Base-by-base conservation (phyloP, 2,113 vertebrate species). In the Oryzias celebensis region DNA sequence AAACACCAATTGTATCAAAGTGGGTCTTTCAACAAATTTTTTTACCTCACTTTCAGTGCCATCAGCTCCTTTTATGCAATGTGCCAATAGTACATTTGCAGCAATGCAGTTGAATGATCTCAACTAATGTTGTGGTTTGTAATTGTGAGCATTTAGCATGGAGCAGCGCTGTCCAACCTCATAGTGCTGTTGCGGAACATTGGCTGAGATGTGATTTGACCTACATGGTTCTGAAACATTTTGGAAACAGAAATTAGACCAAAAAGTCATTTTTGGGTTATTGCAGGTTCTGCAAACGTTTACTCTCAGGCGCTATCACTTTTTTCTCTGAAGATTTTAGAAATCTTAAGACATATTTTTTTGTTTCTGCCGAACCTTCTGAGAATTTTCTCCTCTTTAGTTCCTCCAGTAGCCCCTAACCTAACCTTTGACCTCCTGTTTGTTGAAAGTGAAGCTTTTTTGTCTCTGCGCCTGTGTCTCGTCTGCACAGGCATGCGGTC, bases 401-500 rank as follows among this genome's bases (percentile, higher is more conserved):
- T 65, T 80, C 53, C 43, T 77, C 45, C 41, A 55, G 10, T 36
- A 36, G 36, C 36, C 36, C 20, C 36, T 36, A 36, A 36, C 36
- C 50, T 81, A 62, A 73, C 42, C 65, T 64, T 41, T 84, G 73
- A 80, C 78, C 36, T 81, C 65, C 73, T 48, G 15, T 55, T 73
- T 55, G 56, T 83, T 75, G 71, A 80, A 80, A 80, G 50, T 52
- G 73, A 65, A 74, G 68, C 65, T 81, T 56, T 73, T 75, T 54
- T 75, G 8, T 63, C 46, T 54, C 51, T 61, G 54, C 68, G 41
- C 57, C 58, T 73, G 47, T 62, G 58, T 72, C 57, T 24, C 65
- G 62, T 87, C 87, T 77, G 82, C 70, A 43, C 86, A 99, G 97
- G 95, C 97, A 22, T 98, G 97, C 73, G 96, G 96, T 60, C 97